Percentiles rank a stretch among this genome's conserved stretches.
These are phyloP conservation scores for Dreissena rostriformis DNA, from an alignment of 1,140 invertebrate genomes.

Conservation along the genomic window DNA sequence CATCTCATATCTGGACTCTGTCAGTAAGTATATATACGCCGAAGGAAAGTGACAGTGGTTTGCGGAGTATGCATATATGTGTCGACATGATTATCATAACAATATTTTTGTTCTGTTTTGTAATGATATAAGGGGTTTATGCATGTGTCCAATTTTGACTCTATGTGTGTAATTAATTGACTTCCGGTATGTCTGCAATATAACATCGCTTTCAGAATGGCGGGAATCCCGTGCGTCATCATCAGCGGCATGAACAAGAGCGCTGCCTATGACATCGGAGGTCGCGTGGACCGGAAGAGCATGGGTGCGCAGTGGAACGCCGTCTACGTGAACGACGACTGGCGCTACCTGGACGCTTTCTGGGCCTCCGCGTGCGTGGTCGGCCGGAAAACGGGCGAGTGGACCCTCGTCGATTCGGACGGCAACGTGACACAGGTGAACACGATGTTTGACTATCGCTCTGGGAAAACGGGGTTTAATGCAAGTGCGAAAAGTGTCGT, in stretches of 20 bases:
- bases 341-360: slow-evolving; percentile 78
- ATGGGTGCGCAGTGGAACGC: slow-evolving; percentile 81
- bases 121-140: too few species aligned
- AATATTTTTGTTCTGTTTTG: too few species aligned
- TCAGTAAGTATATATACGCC: slow-evolving; percentile 67
- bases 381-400: slow-evolving; percentile 74
- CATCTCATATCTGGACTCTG: slow-evolving; percentile 76
- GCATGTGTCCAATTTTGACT: too few species aligned
- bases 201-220: slow-evolving; percentile 67
- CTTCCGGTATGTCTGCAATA: too few species aligned
- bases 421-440: slow-evolving; percentile 66
- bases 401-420: slow-evolving; percentile 75
- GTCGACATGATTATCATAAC: too few species aligned
- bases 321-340: slow-evolving; percentile 74
- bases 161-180: too few species aligned
- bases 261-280: slow-evolving; percentile 78
- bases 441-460: too few species aligned
- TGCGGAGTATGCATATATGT: not conserved
- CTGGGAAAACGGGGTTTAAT: too few species aligned
- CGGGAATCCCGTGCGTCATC: slow-evolving; percentile 74
- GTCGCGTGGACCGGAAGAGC: slow-evolving; percentile 66
- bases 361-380: slow-evolving; percentile 78
- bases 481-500: too few species aligned
- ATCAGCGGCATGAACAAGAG: slow-evolving; percentile 79
- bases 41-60: not conserved